Evolutionary conservation across 2,113 vertebrate genomes (phyloP).

Genomic region (Corythoichthys intestinalis): DNA sequence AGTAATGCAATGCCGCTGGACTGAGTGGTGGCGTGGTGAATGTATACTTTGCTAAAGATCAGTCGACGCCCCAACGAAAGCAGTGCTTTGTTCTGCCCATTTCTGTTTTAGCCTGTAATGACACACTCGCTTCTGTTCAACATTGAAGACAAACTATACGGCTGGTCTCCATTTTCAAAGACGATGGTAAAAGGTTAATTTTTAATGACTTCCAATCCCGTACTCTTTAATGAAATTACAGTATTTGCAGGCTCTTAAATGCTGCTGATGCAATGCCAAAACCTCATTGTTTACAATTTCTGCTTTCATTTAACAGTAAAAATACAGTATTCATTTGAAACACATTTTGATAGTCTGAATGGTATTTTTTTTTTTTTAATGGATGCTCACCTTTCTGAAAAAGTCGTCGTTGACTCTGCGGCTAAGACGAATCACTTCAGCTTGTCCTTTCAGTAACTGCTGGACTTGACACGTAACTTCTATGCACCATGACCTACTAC

Average conservation of each 20-base stretch:
- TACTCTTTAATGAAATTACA: no score
- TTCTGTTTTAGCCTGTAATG: background rate
- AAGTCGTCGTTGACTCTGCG: constrained; percentile 82
- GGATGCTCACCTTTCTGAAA: constrained; percentile 78
- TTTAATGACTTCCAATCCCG: background rate
- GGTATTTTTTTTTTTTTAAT: no score
- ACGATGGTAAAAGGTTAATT: no score
- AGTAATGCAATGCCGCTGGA: background rate
- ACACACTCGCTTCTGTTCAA: background rate
- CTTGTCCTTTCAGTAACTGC: constrained; percentile 64
- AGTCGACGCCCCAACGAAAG: background rate
- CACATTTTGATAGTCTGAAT: no score
- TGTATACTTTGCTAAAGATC: background rate
- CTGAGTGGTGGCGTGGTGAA: background rate
- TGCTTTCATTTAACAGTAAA: no score
- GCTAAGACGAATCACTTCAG: constrained; percentile 73
- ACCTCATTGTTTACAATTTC: no score
- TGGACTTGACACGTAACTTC: constrained; percentile 77
- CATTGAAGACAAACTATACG: background rate
- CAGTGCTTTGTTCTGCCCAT: no score
- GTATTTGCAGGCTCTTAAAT: no score
- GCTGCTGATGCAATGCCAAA: no score
- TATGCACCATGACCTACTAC: constrained; percentile 78
- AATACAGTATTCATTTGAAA: no score
- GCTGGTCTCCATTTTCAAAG: no score